A percentile compares a stretch with the other conserved stretches of the same genome.
Conservation (phyloP, 2,797 vertebrate genomes). For the Pterois miles region DNA sequence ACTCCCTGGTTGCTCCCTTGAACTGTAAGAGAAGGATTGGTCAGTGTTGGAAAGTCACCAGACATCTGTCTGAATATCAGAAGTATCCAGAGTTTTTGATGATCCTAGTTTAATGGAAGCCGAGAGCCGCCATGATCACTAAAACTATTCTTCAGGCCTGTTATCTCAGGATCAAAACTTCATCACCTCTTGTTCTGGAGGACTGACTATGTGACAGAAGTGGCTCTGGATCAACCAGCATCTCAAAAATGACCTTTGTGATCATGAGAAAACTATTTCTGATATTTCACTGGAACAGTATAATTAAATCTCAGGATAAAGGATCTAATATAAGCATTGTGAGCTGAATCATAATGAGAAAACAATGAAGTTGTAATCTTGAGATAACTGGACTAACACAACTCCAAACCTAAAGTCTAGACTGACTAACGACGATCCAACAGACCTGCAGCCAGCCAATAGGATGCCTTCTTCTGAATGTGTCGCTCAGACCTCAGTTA, state of each 20-base stretch:
- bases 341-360: background rate
- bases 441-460: conserved; percentile 5
- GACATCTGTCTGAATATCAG: background rate
- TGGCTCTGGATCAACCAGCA: background rate
- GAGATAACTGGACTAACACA: conserved; percentile 2
- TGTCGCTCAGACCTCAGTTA: conserved; percentile 23
- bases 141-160: background rate
- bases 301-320: background rate
- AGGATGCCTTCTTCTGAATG: conserved; percentile 32
- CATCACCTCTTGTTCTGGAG: background rate
- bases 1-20: background rate
- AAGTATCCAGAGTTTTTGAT: background rate
- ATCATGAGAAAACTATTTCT: conserved; percentile 17
- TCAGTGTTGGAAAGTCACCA: background rate
- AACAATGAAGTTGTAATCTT: background rate
- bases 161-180: conserved; percentile 23
- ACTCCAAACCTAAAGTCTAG: background rate
- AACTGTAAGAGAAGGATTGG: background rate
- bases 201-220: background rate
- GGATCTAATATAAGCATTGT: background rate
- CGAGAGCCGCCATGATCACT: background rate
- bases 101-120: background rate
- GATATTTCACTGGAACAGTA: background rate
- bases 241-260: background rate
- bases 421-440: background rate